Evolutionary conservation across 1,140 invertebrate genomes (phyloP).

Genomic region (Drosophila murphyi): DNA sequence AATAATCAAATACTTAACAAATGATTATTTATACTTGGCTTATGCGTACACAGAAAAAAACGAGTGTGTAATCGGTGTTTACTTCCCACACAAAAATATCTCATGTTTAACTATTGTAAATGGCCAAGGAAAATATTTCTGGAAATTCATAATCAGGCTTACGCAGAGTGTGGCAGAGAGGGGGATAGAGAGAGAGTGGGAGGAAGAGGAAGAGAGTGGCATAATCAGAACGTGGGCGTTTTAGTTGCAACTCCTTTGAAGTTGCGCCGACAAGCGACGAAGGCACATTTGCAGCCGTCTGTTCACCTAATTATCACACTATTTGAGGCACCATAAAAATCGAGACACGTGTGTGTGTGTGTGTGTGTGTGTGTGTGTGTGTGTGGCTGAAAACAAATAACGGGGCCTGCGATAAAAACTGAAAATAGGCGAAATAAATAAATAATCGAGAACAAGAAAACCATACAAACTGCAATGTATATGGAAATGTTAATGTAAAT

Average conservation of each 20-base stretch:
- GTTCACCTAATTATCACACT: slow-evolving; percentile 76
- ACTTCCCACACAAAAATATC: slow-evolving; percentile 7
- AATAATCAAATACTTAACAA: no score
- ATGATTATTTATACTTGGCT: no score
- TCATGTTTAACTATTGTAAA: slow-evolving; percentile 30
- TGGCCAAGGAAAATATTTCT: slow-evolving; percentile 17
- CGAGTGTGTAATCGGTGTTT: slow-evolving; percentile 9
- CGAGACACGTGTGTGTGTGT: slow-evolving; percentile 10
- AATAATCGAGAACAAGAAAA: slow-evolving; percentile 29
- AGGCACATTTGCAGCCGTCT: slow-evolving; percentile 50
- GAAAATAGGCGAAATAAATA: slow-evolving; percentile 54
- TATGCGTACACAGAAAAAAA: neutral
- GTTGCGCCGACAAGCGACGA: slow-evolving; percentile 39
- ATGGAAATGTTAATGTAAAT: slow-evolving; percentile 28
- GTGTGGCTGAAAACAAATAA: slow-evolving; percentile 46
- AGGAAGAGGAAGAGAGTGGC: neutral
- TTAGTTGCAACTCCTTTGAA: slow-evolving; percentile 51
- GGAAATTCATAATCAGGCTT: slow-evolving; percentile 33
- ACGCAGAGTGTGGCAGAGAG: neutral
- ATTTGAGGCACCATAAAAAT: slow-evolving; percentile 69
- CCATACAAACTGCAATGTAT: slow-evolving; percentile 33
- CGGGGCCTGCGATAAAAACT: slow-evolving; percentile 21
- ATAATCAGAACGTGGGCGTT: slow-evolving; percentile 24
- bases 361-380: neutral
- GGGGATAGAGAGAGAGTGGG: neutral